Evolutionary conservation across 2,888 invertebrate species (phyloP).

Genomic region (Bembecia ichneumoniformis): DNA sequence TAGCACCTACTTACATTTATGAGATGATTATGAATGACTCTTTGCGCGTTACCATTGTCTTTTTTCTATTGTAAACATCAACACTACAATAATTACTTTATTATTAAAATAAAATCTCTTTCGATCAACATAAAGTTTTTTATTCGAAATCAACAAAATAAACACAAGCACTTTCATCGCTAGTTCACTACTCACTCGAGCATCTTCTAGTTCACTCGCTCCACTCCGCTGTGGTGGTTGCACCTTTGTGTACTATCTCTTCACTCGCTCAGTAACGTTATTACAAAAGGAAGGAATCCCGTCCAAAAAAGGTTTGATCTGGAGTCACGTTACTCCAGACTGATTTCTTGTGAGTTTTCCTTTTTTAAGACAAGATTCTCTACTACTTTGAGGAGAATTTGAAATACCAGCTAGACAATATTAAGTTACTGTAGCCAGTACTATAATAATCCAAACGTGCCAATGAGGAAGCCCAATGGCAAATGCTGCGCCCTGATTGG

Average conservation of each 20-base stretch:
- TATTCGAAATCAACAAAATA: conserved; percentile 1
- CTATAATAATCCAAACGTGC: background rate
- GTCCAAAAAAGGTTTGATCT: background rate
- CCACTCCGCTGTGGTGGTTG: background rate
- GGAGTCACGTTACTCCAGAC: background rate
- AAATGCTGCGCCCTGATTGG: background rate
- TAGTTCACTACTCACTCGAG: background rate
- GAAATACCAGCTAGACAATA: background rate
- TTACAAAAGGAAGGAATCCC: background rate
- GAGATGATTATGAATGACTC: conserved; percentile 1
- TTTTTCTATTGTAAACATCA: conserved; percentile 1
- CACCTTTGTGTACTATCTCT: background rate
- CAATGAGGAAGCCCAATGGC: background rate
- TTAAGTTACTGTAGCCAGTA: background rate
- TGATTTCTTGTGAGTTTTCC: background rate
- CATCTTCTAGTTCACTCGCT: background rate
- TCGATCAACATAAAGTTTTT: conserved; percentile 1
- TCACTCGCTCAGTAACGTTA: background rate
- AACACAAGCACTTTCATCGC: conserved; percentile 1
- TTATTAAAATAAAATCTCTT: conserved; percentile 1
- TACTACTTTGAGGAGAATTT: background rate
- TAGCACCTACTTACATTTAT: conserved; percentile 1
- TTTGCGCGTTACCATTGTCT: conserved; percentile 1
- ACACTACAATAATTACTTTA: conserved; percentile 1
- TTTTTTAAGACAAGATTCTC: background rate